Conservation (phyloP, 2,113 vertebrate genomes). For the Nibea coibor region DNA sequence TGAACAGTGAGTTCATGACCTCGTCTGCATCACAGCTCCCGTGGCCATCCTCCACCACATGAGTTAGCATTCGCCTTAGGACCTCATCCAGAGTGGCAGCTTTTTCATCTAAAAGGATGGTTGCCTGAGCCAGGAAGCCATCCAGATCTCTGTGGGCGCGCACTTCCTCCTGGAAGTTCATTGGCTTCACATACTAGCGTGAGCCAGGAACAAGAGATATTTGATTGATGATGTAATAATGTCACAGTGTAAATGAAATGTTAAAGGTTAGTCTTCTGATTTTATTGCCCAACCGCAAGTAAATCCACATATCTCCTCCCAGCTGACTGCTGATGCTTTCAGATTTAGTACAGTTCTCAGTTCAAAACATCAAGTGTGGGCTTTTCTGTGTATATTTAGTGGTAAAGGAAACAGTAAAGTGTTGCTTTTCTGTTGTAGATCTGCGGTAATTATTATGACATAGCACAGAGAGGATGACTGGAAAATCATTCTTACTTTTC, state of each 20-base stretch:
- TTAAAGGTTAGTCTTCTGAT: neutral
- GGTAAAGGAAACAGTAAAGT: neutral
- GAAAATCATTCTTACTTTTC: slow-evolving; percentile 86
- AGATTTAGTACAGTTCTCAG: neutral
- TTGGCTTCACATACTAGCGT: slow-evolving; percentile 91
- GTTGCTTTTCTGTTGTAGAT: neutral
- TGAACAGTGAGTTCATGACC: slow-evolving; percentile 92
- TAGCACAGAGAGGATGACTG: neutral
- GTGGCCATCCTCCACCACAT: slow-evolving; percentile 83
- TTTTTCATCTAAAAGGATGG: slow-evolving; percentile 90
- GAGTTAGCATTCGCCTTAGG: slow-evolving; percentile 88
- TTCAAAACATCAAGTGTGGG: neutral
- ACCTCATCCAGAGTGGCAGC: slow-evolving; percentile 90
- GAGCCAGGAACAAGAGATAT: neutral
- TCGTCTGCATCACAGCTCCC: slow-evolving; percentile 85
- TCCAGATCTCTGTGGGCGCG: slow-evolving; percentile 91
- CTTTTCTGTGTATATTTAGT: neutral
- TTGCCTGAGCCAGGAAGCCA: slow-evolving; percentile 89
- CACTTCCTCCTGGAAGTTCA: slow-evolving; percentile 95
- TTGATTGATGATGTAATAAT: slow-evolving; percentile 1
- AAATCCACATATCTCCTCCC: neutral
- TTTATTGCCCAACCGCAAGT: neutral
- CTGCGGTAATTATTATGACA: neutral
- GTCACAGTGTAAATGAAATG: neutral
- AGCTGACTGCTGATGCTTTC: neutral